Conservation (phyloP, 1,140 invertebrate genomes). For the Papilio machaon region DNA sequence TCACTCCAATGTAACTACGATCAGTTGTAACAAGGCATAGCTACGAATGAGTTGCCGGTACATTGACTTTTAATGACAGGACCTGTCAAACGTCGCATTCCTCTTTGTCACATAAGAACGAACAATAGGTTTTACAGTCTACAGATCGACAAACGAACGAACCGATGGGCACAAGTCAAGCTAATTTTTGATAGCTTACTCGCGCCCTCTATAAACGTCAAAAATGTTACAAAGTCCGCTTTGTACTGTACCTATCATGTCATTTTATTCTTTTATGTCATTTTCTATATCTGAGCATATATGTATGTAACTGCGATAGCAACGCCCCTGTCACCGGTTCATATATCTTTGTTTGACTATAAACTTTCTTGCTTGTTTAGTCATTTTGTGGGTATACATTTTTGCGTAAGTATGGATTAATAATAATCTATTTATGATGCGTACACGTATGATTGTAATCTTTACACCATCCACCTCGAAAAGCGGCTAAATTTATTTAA, state of each 20-base stretch:
- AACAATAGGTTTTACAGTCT: not conserved
- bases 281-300: no score
- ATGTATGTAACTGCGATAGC: no score
- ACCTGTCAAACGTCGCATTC: not conserved
- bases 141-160: no score
- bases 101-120: not conserved
- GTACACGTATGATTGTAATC: not conserved
- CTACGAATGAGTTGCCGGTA: slow-evolving; percentile 1
- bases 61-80: not conserved
- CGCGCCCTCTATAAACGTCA: no score
- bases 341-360: no score
- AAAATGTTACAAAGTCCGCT: no score
- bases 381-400: not conserved
- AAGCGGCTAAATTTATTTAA: not conserved
- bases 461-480: not conserved
- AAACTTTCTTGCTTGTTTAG: no score
- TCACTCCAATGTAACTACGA: not conserved
- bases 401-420: not conserved
- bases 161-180: no score
- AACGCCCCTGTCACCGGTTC: no score
- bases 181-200: no score
- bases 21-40: not conserved
- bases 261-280: no score
- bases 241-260: no score
- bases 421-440: not conserved